These are phyloP conservation scores for Drosophila subquinaria DNA, from an alignment of 2,888 invertebrate genomes.

Conservation along the genomic window DNA sequence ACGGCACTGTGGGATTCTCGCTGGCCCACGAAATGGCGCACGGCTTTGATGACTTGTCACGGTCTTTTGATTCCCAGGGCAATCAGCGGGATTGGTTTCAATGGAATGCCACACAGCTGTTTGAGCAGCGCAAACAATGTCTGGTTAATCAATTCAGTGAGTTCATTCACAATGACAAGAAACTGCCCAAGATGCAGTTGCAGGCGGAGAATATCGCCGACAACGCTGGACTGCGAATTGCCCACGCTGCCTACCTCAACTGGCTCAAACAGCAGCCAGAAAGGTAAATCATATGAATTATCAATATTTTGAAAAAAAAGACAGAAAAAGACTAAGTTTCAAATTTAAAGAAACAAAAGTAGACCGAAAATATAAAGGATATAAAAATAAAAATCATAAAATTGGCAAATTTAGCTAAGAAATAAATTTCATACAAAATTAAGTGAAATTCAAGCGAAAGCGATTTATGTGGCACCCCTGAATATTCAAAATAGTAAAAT, in stretches of 20 bases:
- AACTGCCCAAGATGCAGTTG: constrained; percentile 43
- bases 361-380: too few species aligned
- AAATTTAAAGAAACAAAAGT: too few species aligned
- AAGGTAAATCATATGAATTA: neutral
- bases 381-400: too few species aligned
- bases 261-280: constrained; percentile 62
- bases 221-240: constrained; percentile 81
- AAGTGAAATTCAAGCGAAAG: too few species aligned
- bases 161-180: constrained; percentile 46
- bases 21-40: constrained; percentile 82
- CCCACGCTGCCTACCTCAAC: constrained; percentile 75
- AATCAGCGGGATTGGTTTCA: constrained; percentile 81
- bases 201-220: constrained; percentile 83
- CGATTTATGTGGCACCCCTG: too few species aligned
- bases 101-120: constrained; percentile 63
- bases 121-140: constrained; percentile 73
- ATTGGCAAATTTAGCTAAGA: too few species aligned
- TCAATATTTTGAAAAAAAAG: too few species aligned
- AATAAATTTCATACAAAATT: too few species aligned
- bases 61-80: constrained; percentile 76
- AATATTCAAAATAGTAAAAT: too few species aligned
- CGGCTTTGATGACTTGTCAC: constrained; percentile 78
- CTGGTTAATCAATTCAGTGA: constrained; percentile 75
- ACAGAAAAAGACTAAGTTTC: too few species aligned
- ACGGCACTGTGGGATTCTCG: constrained; percentile 78